Evolutionary conservation across 1,140 invertebrate genomes (phyloP).

Genomic region (Conus ventricosus): DNA sequence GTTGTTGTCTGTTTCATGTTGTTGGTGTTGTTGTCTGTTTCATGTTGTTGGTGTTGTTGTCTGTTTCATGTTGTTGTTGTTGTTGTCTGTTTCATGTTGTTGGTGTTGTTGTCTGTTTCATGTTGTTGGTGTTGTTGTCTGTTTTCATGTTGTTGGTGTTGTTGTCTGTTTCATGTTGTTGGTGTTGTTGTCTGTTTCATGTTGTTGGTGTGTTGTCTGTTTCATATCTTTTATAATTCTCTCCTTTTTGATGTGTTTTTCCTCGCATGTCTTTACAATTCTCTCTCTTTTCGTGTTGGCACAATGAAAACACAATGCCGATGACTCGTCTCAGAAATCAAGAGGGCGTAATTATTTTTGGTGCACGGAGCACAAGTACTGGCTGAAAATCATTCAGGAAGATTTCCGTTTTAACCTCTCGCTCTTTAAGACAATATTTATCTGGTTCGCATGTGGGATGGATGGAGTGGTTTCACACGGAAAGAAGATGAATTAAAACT

Average conservation of each 20-base stretch:
- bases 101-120: not conserved
- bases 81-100: not conserved
- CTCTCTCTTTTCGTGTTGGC: not conserved
- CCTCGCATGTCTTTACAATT: not conserved
- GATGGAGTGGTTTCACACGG: too few relatives aligned
- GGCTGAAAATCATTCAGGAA: too few relatives aligned
- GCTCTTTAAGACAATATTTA: too few relatives aligned
- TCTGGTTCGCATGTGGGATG: too few relatives aligned
- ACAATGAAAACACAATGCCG: too few relatives aligned
- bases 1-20: not conserved
- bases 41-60: not conserved
- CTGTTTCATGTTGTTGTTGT: not conserved
- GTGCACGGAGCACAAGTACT: too few relatives aligned
- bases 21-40: not conserved
- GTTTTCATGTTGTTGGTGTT: not conserved
- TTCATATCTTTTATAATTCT: not conserved
- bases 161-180: not conserved
- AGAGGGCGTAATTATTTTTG: too few relatives aligned
- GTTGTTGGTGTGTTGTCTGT: too few relatives aligned
- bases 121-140: not conserved
- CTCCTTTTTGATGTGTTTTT: not conserved
- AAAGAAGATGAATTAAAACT: too few relatives aligned
- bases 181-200: not conserved
- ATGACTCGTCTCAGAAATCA: too few relatives aligned
- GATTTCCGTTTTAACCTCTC: too few relatives aligned